A percentile compares a stretch with the other conserved stretches of the same genome.
These are phyloP conservation scores for Patella vulgata DNA, from an alignment of 1,140 invertebrate genomes.

Conservation along the genomic window DNA sequence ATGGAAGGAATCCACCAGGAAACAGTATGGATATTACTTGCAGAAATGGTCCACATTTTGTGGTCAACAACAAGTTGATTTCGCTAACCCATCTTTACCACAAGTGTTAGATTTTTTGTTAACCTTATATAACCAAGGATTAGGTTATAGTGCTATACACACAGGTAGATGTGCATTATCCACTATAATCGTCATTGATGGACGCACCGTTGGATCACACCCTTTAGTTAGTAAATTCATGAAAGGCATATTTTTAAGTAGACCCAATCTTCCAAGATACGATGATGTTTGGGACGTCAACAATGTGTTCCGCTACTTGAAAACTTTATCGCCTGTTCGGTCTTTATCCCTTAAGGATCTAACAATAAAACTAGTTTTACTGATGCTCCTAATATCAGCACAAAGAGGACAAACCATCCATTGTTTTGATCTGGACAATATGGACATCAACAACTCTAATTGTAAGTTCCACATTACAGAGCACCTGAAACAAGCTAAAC, in stretches of 20 bases:
- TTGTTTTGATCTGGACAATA: conserved; percentile 22
- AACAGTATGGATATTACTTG: conserved; percentile 19
- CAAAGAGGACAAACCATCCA: conserved; percentile 18
- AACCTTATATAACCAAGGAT: conserved; percentile 5
- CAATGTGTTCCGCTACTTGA: conserved; percentile 10
- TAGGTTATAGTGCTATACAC: conserved; percentile 8
- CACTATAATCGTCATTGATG: conserved; percentile 1
- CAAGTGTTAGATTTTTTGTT: conserved; percentile 6
- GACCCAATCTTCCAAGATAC: conserved; percentile 17
- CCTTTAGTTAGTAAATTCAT: conserved; percentile 17
- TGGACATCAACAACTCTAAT: not conserved
- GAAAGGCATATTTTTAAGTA: conserved; percentile 14
- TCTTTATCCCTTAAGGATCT: no score
- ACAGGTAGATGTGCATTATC: conserved; percentile 6
- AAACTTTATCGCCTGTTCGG: conserved; percentile 3
- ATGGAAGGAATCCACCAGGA: conserved; percentile 19
- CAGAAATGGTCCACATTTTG: conserved; percentile 16
- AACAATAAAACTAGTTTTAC: no score
- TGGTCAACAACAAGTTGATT: conserved; percentile 10
- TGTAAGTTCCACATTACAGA: conserved; percentile 10
- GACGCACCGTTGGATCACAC: conserved; percentile 6
- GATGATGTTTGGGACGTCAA: conserved; percentile 17
- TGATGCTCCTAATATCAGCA: conserved; percentile 14
- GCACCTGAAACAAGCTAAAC: conserved; percentile 13
- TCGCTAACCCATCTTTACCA: conserved; percentile 9